Evolutionary conservation across 2,888 invertebrate genomes (phyloP), one percentile per base, ranked within the genome.

Genomic region (Dasysyrphus tricinctus): DNA sequence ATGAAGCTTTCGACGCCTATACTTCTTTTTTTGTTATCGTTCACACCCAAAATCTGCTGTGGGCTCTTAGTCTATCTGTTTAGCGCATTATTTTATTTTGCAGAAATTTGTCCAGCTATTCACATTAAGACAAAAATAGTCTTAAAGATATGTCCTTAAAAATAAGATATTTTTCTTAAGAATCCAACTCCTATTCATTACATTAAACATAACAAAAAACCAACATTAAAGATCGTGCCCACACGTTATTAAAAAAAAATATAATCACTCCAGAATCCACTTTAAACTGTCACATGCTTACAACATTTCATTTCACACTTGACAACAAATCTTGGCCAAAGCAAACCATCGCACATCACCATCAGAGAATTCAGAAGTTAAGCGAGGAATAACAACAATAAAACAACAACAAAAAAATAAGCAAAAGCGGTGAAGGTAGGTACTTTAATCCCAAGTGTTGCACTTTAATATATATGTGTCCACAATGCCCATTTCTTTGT

Each of bases 231-330:
- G 54, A 54, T 29, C 29, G n/a, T 32, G 29, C 8, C 29, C 1
- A 19, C 16, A 29, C 37, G 54, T 54, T 39, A 16, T 54, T 39
- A 16, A 74, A 42, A 47, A 24, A 5, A 49, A 47, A 47, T 44
- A 16, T 42, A 57, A 73, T 57, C 63, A 57, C 34, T 70, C 16
- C 14, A 67, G 51, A 51, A 19, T 47, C 56, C 80, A 56, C 79
- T 79, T 74, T 51, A 70, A 84, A 65, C 59, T 80, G 80, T 77
- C 85, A 76, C 84, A 80, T 80, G 80, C 85, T 81, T 73, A 61
- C 77, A 80, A 76, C 67, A 85, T 81, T 81, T 80, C 37, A 80
- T 74, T 81, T 74, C 61, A 69, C 85, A 85, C 81, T 80, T 73
- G 73, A 77, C 76, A 80, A 84, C 65, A 54, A 54, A 54, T 77